A percentile compares a stretch with the other conserved stretches of the same genome.
phyloP scores from a whole-genome alignment of 2,113 vertebrate genomes.

The Taxidea taxus region DNA sequence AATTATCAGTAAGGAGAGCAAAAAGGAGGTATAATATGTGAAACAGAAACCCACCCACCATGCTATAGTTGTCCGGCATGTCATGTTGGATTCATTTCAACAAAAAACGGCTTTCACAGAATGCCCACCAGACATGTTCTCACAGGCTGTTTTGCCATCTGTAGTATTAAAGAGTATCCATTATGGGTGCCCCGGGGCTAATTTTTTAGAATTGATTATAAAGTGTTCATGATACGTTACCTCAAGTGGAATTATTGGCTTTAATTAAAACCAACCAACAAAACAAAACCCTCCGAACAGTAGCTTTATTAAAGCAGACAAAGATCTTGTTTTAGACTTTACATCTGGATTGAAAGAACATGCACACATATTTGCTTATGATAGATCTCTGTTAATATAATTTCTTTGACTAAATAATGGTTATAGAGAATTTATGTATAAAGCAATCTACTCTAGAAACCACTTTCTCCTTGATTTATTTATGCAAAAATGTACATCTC shows the following conservation, averaged over 20 bases:
- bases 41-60: conserved; percentile 61
- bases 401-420: neutral
- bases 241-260: conserved; percentile 72
- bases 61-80: conserved; percentile 57
- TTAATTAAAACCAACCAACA: conserved; percentile 36
- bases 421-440: conserved; percentile 33
- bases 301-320: conserved; percentile 39
- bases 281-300: neutral
- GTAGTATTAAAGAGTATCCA: conserved; percentile 77
- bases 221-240: conserved; percentile 65
- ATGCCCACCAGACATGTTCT: conserved; percentile 75
- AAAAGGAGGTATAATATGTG: conserved; percentile 59
- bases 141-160: conserved; percentile 82
- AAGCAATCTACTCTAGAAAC: neutral
- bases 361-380: neutral
- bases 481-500: neutral
- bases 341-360: neutral
- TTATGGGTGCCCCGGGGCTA: conserved; percentile 73
- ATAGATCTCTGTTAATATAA: conserved; percentile 39
- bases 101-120: conserved; percentile 75
- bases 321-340: conserved; percentile 29
- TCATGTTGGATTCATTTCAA: conserved; percentile 75
- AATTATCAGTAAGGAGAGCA: conserved; percentile 63
- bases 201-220: conserved; percentile 77
- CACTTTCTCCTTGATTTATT: conserved; percentile 30